A percentile compares a stretch with the other conserved stretches of the same genome.
phyloP scores from a whole-genome alignment of 2,113 vertebrate genomes.

The Recurvirostra avosetta region DNA sequence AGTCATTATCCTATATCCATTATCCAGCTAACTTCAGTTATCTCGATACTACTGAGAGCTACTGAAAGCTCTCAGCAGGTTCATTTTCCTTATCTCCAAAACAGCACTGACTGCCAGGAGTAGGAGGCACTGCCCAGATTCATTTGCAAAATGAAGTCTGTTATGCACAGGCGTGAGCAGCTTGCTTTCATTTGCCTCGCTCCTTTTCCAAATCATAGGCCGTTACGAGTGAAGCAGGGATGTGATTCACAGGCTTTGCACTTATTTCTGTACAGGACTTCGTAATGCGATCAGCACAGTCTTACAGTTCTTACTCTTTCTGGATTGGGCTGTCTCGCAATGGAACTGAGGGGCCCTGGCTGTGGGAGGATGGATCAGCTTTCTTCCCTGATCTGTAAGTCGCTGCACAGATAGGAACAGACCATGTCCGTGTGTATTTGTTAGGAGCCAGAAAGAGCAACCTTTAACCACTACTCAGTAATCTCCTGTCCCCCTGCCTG shows the following conservation, averaged over 20 bases:
- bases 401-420: neutral
- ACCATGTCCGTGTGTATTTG: neutral
- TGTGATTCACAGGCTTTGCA: neutral
- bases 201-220: neutral
- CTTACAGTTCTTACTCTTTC: constrained; percentile 8
- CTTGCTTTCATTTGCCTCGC: neutral
- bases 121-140: neutral
- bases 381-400: constrained; percentile 57
- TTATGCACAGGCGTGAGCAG: neutral
- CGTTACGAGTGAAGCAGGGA: neutral
- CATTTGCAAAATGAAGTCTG: neutral
- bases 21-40: neutral
- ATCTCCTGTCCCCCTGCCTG: fast-evolving
- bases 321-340: constrained; percentile 48
- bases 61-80: neutral
- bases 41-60: neutral
- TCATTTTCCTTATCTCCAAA: neutral
- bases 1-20: neutral
- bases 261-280: constrained; percentile 44
- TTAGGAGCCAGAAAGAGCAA: neutral
- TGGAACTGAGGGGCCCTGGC: neutral
- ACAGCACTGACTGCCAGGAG: neutral
- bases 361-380: constrained; percentile 58
- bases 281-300: neutral
- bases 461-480: neutral